phyloP scores from a whole-genome alignment of 2,113 vertebrate genomes.

The Mohoua ochrocephala region DNA sequence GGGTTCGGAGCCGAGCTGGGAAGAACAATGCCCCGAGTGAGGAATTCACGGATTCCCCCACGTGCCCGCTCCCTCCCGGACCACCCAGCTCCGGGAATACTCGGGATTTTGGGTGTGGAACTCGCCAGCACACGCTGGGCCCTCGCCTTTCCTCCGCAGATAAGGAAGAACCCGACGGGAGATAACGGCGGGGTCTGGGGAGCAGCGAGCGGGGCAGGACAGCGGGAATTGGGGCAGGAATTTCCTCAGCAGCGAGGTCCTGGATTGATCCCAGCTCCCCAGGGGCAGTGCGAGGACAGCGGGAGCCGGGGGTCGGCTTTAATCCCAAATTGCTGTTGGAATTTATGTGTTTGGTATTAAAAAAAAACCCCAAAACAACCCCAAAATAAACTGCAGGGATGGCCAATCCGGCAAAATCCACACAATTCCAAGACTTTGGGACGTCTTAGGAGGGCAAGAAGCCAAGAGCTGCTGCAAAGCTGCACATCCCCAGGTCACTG shows the following conservation, averaged over 20 bases:
- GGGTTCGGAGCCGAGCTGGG: neutral
- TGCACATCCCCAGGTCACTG: neutral
- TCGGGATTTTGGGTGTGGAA: neutral
- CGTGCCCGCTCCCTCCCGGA: neutral
- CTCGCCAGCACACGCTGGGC: neutral
- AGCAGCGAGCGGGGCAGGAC: neutral
- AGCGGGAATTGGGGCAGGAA: neutral
- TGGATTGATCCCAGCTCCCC: neutral
- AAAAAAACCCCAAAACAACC: too few relatives aligned
- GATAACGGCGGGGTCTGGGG: neutral
- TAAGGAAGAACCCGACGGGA: neutral
- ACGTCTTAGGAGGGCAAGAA: neutral
- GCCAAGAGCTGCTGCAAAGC: neutral
- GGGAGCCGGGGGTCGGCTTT: neutral
- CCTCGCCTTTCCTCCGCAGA: neutral
- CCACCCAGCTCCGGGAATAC: neutral
- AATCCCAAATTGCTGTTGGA: neutral
- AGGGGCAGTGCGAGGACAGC: rapidly evolving
- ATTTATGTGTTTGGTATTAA: neutral
- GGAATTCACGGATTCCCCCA: neutral
- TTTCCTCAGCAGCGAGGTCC: neutral
- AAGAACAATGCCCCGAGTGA: neutral
- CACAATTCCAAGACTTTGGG: neutral
- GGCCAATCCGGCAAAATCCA: neutral
- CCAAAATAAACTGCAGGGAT: rapidly evolving